phyloP scores from a whole-genome alignment of 2,888 invertebrate species.

The Agrochola circellaris region DNA sequence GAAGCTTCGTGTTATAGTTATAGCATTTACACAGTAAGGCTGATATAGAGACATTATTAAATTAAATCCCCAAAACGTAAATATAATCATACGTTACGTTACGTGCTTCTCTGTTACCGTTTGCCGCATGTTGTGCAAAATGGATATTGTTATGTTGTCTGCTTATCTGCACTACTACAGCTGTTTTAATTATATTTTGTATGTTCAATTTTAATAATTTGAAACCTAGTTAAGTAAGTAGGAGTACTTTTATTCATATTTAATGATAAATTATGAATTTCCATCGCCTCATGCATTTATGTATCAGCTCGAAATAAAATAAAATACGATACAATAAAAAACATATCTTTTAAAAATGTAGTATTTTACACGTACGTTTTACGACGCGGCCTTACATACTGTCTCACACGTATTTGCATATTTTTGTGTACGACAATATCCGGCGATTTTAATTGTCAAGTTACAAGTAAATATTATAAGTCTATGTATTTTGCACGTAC shows the following conservation, averaged over 20 bases:
- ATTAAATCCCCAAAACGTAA: background rate
- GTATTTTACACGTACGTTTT: background rate
- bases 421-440: background rate
- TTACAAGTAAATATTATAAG: background rate
- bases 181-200: slow-evolving; percentile 10
- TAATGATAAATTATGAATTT: slow-evolving; percentile 3
- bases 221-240: background rate
- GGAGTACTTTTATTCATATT: background rate
- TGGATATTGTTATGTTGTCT: slow-evolving; percentile 25
- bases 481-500: background rate
- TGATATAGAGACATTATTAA: slow-evolving; percentile 26
- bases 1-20: slow-evolving; percentile 6
- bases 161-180: background rate
- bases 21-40: slow-evolving; percentile 55
- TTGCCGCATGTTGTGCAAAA: slow-evolving; percentile 10
- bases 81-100: background rate
- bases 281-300: slow-evolving; percentile 36
- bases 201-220: slow-evolving; percentile 18
- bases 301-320: slow-evolving; percentile 21
- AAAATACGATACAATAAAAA: slow-evolving; percentile 9
- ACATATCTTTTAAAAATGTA: background rate
- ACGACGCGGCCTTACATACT: slow-evolving; percentile 6
- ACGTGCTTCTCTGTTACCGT: slow-evolving; percentile 9
- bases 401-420: background rate
- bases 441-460: background rate